A percentile compares a stretch with the other conserved stretches of the same genome.
These are phyloP conservation scores for Seriola dumerili DNA, from an alignment of 2,113 vertebrate species.

Conservation along the genomic window DNA sequence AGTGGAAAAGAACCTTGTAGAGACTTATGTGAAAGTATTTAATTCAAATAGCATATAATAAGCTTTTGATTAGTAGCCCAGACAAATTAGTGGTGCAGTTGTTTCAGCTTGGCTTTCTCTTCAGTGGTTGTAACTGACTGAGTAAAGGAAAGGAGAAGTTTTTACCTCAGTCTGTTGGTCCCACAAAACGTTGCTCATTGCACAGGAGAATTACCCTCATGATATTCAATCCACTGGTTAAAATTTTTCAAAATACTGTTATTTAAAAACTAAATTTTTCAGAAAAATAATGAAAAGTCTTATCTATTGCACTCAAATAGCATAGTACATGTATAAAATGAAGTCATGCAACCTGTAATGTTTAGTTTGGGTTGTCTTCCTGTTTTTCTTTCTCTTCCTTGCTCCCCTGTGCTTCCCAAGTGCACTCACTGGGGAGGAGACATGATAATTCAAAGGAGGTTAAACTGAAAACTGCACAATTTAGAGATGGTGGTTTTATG, in stretches of 20 bases:
- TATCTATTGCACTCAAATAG: not conserved
- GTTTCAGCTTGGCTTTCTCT: constrained; percentile 44
- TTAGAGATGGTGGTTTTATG: constrained; percentile 73
- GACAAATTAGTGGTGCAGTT: constrained; percentile 50
- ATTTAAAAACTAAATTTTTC: not conserved
- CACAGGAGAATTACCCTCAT: constrained; percentile 10
- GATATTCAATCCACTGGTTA: constrained; percentile 9
- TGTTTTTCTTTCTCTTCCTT: constrained; percentile 21
- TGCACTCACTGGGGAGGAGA: constrained; percentile 19
- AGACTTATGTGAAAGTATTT: constrained; percentile 51
- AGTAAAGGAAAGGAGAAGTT: constrained; percentile 46
- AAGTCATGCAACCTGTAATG: not conserved
- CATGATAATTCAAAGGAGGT: constrained; percentile 50
- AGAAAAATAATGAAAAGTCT: constrained; percentile 17
- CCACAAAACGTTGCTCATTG: constrained; percentile 25
- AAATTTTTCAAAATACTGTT: constrained; percentile 28
- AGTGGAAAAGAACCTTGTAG: constrained; percentile 24
- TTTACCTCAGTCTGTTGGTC: constrained; percentile 18
- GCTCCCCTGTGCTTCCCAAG: constrained; percentile 15
- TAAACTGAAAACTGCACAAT: constrained; percentile 61
- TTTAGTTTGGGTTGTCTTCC: not conserved
- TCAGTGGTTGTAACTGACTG: constrained; percentile 41
- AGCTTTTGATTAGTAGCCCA: constrained; percentile 56
- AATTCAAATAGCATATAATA: constrained; percentile 55
- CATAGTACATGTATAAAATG: not conserved